Conservation (phyloP, 35 echinoderm and acorn worm genomes). For the Holothuria glaberrima region DNA sequence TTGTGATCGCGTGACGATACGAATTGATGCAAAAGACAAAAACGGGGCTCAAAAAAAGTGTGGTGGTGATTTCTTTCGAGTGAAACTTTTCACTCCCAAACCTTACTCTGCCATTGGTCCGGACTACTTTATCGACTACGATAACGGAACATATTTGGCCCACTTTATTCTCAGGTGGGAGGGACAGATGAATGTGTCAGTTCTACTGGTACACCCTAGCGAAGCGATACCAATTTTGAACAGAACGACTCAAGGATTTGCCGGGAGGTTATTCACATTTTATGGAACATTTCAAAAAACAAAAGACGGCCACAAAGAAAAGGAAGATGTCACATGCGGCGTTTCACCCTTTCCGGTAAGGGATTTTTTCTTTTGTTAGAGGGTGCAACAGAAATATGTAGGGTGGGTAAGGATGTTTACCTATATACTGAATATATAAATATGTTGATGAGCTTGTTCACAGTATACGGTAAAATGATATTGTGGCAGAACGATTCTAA, state of each 20-base stretch:
- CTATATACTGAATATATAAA: no score
- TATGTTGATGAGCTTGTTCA: no score
- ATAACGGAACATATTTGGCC: conserved; percentile 58
- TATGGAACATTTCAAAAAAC: conserved; percentile 5
- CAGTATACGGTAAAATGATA: no score
- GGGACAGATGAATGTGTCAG: conserved; percentile 5
- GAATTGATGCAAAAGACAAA: conserved; percentile 23
- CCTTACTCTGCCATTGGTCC: conserved; percentile 30
- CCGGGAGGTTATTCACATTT: conserved; percentile 1
- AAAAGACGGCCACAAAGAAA: neutral
- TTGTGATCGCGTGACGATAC: conserved; percentile 20
- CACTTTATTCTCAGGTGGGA: conserved; percentile 53
- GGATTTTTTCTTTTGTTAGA: neutral
- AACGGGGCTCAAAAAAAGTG: neutral
- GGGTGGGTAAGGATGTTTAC: no score
- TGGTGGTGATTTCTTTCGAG: conserved; percentile 62
- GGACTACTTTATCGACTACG: conserved; percentile 46
- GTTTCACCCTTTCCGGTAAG: conserved; percentile 14
- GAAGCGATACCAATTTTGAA: conserved; percentile 50
- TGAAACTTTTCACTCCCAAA: conserved; percentile 33
- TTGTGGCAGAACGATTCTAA: no score
- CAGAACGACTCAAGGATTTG: neutral
- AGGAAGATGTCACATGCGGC: conserved; percentile 3
- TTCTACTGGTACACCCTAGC: conserved; percentile 44
- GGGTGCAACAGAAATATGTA: no score